These are phyloP conservation scores for Charanyca ferruginea DNA, from an alignment of 2,888 invertebrate genomes.

Conservation along the genomic window DNA sequence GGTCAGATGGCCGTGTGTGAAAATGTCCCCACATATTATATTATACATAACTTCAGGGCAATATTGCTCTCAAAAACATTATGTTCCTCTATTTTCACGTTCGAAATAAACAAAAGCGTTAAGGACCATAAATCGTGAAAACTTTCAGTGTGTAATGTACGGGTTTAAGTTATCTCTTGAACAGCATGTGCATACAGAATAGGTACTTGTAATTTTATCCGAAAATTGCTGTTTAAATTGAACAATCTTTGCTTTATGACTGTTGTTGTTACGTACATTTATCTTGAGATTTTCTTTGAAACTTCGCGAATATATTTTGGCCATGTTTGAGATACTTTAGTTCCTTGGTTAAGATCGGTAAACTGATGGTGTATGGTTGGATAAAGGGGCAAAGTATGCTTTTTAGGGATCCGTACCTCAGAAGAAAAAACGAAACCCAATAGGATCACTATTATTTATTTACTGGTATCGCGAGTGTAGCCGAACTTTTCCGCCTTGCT, in stretches of 20 bases:
- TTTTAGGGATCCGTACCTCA: too few species aligned
- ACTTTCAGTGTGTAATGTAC: slow-evolving; percentile 42
- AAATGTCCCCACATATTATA: too few species aligned
- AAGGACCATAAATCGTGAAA: slow-evolving; percentile 53
- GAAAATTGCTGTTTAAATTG: slow-evolving; percentile 51
- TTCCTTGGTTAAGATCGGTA: too few species aligned
- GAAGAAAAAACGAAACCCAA: too few species aligned
- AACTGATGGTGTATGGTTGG: too few species aligned
- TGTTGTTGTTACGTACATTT: slow-evolving; percentile 51
- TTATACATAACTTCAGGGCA: neutral
- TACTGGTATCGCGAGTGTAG: too few species aligned
- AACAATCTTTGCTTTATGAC: slow-evolving; percentile 51
- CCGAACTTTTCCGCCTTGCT: too few species aligned
- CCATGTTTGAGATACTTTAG: neutral
- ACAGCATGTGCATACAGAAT: slow-evolving; percentile 48
- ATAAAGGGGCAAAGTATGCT: too few species aligned
- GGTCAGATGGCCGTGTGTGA: too few species aligned
- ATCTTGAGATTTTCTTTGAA: slow-evolving; percentile 21
- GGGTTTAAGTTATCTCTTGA: slow-evolving; percentile 44
- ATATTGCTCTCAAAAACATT: slow-evolving; percentile 5
- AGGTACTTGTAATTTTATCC: slow-evolving; percentile 46
- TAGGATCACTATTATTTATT: too few species aligned
- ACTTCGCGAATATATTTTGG: slow-evolving; percentile 3
- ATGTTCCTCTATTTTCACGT: slow-evolving; percentile 25
- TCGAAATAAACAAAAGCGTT: slow-evolving; percentile 49